Conservation (phyloP, 1,140 invertebrate species). For the Anadara kagoshimensis region DNA sequence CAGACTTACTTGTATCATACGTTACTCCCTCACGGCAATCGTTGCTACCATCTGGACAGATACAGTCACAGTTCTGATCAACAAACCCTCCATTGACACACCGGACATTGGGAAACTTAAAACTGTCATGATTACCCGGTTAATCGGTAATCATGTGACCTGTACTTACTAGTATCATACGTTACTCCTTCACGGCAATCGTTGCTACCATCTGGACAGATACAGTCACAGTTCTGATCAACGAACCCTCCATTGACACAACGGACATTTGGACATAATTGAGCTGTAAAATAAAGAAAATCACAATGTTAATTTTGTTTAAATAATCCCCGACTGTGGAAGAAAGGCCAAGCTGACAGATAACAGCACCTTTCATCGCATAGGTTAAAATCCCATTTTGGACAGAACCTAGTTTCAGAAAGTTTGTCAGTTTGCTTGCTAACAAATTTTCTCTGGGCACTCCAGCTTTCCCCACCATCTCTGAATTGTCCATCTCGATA, state of each 20-base stretch:
- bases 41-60: conserved; percentile 57
- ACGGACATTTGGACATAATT: conserved; percentile 9
- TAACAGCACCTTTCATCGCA: no score
- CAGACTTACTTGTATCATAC: conserved; percentile 8
- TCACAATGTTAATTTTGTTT: background rate
- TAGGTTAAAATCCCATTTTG: no score
- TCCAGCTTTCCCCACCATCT: no score
- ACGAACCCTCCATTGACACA: conserved; percentile 54
- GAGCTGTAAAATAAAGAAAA: no score
- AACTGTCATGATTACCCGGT: no score
- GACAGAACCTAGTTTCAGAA: no score
- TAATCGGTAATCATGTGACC: background rate
- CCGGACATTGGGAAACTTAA: conserved; percentile 22
- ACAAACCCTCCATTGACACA: conserved; percentile 54
- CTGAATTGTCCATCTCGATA: no score
- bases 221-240: conserved; percentile 64
- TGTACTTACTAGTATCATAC: conserved; percentile 4
- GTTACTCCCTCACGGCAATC: conserved; percentile 44
- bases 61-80: conserved; percentile 64
- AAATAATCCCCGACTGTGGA: conserved; percentile 44
- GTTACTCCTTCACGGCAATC: conserved; percentile 45
- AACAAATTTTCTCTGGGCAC: no score
- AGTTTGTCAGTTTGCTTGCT: no score
- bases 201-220: conserved; percentile 57
- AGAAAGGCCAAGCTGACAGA: background rate